Evolutionary conservation across 2,113 vertebrate genomes (phyloP).

Genomic region (Cephalopterus ornatus): DNA sequence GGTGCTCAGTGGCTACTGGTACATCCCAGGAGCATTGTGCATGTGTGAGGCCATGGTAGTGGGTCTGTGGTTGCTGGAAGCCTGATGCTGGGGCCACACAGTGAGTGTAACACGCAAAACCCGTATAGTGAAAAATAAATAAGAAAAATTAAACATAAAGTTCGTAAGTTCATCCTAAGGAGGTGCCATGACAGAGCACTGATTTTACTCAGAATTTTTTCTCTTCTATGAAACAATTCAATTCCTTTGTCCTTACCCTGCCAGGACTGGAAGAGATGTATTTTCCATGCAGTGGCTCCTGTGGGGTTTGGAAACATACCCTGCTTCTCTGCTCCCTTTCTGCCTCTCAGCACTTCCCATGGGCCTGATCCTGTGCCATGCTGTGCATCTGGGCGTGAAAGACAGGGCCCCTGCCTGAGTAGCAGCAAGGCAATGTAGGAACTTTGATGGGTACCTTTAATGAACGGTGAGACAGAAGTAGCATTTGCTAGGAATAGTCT

Average conservation of each 20-base stretch:
- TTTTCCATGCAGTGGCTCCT: background rate
- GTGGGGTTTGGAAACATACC: background rate
- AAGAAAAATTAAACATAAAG: background rate
- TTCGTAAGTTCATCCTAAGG: background rate
- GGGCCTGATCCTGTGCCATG: background rate
- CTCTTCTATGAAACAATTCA: background rate
- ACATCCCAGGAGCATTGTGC: background rate
- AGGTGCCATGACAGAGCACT: background rate
- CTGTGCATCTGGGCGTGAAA: background rate
- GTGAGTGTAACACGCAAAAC: background rate
- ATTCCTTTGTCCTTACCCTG: background rate
- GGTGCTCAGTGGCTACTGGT: accelerated
- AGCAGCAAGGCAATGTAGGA: background rate
- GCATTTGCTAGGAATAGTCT: background rate
- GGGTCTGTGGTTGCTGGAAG: background rate
- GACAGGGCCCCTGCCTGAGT: background rate
- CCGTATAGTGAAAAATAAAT: background rate
- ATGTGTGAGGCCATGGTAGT: accelerated
- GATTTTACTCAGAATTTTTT: background rate
- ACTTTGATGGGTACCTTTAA: background rate
- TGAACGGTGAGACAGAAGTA: background rate
- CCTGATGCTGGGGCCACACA: background rate
- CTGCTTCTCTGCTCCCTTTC: background rate
- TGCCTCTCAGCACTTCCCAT: background rate
- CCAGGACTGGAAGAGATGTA: background rate